A percentile compares a stretch with the other conserved stretches of the same genome.
Evolutionary conservation across 2,797 vertebrate species (phyloP).

Genomic region (Onychomys torridus): DNA sequence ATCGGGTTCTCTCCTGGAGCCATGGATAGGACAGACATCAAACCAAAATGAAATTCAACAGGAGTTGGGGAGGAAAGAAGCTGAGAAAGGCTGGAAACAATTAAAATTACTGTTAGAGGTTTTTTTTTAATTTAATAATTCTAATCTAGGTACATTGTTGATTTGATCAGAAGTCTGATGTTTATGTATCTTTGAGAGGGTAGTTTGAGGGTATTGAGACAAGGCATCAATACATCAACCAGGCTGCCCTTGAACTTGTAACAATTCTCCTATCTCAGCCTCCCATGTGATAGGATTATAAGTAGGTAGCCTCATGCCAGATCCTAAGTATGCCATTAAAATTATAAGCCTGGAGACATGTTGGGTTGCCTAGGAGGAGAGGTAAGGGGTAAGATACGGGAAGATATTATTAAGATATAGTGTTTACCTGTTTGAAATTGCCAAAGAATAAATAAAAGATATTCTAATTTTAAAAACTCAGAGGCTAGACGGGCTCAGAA

Average conservation of each 20-base stretch:
- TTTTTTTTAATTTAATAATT: constrained; percentile 16
- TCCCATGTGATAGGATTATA: neutral
- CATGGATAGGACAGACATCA: neutral
- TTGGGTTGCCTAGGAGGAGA: neutral
- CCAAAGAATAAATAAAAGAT: neutral
- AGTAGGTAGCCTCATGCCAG: neutral
- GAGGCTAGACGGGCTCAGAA: neutral
- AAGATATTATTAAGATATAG: neutral
- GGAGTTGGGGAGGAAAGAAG: neutral
- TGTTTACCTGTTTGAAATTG: neutral
- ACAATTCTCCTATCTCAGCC: neutral
- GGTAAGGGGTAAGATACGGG: neutral
- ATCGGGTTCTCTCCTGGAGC: neutral
- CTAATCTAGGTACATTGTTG: neutral
- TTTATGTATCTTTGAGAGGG: neutral
- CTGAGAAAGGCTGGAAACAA: neutral
- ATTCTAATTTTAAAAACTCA: neutral
- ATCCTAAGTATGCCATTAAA: neutral
- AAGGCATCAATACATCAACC: neutral
- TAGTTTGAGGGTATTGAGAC: neutral
- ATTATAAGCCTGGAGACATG: neutral
- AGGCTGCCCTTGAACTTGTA: neutral
- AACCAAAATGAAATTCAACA: neutral
- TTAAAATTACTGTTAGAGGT: neutral
- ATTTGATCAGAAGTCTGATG: constrained; percentile 40